Base-by-base conservation (phyloP, 2,797 vertebrate species). In the Phaenicophaeus curvirostris region DNA sequence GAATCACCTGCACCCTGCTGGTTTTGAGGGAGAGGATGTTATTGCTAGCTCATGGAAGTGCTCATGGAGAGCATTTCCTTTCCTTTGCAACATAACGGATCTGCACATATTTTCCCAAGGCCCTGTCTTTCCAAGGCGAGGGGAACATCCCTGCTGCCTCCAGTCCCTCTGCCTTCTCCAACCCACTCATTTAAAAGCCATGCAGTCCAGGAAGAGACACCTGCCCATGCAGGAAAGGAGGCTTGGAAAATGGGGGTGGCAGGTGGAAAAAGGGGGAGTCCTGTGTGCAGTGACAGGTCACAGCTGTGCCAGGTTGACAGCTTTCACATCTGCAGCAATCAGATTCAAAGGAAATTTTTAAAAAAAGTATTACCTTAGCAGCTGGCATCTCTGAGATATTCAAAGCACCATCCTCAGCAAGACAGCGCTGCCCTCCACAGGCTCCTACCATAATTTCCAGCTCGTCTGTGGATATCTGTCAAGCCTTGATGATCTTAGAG, bases 341-440 rank as follows among this genome's bases (percentile, higher is more conserved):
- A 54, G 48, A 58, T 79, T 93, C 78, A 84, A 84, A 89, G 53
- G 54, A 91, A 37, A 76, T 57, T n/a, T n/a, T n/a, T n/a, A 24
- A 48, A 80, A 91, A 44, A 48, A 83, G 35, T 42, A 77, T 94
- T 97, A 96, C 94, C 91, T 93, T 90, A 84, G 92, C 58, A 94
- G 92, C 78, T 83, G 93, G 82, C 77, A 86, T 85, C 88, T 88
- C 61, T 94, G 69, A 89, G 75, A 59, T 74, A 46, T 21, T 78
- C 78, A 59, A 6, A 31, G 67, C 73, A 30, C 68, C 71, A 67
- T 90, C 76, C 83, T 71, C 93, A 94, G 88, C 78, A 85, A 82
- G 75, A 30, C 90, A 86, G 81, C 15, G 28, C 74, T 91, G 91
- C 94, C 87, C 90, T 93, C 94, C 93, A 94, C 84, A 90, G 87